Percentiles rank a stretch among this genome's conserved stretches.
These are phyloP conservation scores for Contarinia nasturtii DNA, from an alignment of 1,140 invertebrate genomes.

Conservation along the genomic window DNA sequence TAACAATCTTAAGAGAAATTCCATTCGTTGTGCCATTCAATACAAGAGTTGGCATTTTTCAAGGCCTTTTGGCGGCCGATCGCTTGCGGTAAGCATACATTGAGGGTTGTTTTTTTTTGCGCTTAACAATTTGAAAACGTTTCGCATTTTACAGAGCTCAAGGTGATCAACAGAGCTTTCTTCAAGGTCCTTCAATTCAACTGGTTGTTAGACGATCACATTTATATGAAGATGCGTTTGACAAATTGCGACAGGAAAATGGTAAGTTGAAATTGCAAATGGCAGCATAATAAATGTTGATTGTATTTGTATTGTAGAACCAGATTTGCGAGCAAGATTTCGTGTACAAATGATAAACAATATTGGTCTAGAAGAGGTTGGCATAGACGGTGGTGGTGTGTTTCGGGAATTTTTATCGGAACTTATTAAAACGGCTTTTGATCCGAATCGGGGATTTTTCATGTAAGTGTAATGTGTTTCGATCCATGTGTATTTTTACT, in stretches of 20 bases:
- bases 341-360: conserved; percentile 78
- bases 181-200: conserved; percentile 54
- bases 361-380: conserved; percentile 80
- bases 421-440: conserved; percentile 84
- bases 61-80: conserved; percentile 37
- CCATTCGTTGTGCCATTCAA: conserved; percentile 87
- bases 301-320: conserved; percentile 42
- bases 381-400: conserved; percentile 86
- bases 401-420: conserved; percentile 84
- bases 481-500: background rate
- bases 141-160: conserved; percentile 23
- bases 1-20: conserved; percentile 75
- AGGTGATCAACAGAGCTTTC: conserved; percentile 47
- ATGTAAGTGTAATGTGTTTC: conserved; percentile 12
- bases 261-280: conserved; percentile 28
- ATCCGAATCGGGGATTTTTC: conserved; percentile 93
- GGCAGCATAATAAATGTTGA: too few relatives aligned
- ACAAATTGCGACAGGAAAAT: conserved; percentile 79
- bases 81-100: conserved; percentile 21
- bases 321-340: conserved; percentile 67
- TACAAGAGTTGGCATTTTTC: conserved; percentile 69
- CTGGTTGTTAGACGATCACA: conserved; percentile 74
- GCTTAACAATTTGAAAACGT: background rate
- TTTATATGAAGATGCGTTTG: conserved; percentile 94
- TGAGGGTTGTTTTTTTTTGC: conserved; percentile 3